Conservation (phyloP, 1,140 invertebrate genomes). For the Melitaea cinxia region DNA sequence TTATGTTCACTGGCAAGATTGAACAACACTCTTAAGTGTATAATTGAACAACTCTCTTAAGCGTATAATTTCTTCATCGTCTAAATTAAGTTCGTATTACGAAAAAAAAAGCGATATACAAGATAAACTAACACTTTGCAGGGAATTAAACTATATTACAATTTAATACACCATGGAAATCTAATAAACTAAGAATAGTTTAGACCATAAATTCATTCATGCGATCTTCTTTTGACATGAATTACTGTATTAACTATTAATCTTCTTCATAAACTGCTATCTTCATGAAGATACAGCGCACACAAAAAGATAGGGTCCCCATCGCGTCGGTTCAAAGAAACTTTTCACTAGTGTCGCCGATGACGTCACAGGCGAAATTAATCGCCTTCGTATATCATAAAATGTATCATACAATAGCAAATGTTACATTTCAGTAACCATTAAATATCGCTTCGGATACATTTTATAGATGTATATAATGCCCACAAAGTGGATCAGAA, state of each 20-base stretch:
- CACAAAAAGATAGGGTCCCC: background rate
- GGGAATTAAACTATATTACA: too few relatives aligned
- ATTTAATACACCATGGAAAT: too few relatives aligned
- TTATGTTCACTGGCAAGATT: too few relatives aligned
- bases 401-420: background rate
- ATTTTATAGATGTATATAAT: background rate
- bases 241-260: constrained; percentile 5
- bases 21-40: too few relatives aligned
- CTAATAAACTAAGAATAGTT: too few relatives aligned
- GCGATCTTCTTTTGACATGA: background rate
- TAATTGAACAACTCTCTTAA: too few relatives aligned
- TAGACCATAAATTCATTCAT: background rate
- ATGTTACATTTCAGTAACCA: background rate
- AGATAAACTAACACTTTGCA: too few relatives aligned
- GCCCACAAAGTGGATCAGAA: too few relatives aligned
- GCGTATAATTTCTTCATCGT: too few relatives aligned
- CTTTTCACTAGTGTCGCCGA: background rate
- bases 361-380: background rate
- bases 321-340: background rate
- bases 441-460: background rate
- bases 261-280: constrained; percentile 13
- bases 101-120: too few relatives aligned
- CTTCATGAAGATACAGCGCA: background rate
- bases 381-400: background rate
- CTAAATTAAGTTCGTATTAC: too few relatives aligned